phyloP scores from a whole-genome alignment of 2,113 vertebrate genomes.

The Scomber scombrus region DNA sequence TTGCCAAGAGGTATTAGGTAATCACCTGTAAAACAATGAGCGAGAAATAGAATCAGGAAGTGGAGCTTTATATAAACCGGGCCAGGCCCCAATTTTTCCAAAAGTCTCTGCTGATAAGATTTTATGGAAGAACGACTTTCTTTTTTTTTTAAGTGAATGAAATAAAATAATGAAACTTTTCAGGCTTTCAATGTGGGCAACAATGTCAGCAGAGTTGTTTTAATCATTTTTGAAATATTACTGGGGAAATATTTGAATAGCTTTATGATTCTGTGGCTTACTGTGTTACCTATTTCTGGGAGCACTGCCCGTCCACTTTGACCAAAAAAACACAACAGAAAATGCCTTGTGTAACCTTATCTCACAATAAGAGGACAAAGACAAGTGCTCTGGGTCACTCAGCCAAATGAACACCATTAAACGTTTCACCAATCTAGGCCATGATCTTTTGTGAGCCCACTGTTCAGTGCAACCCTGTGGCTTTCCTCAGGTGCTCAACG shows the following conservation, averaged over 20 bases:
- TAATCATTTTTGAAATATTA: conserved; percentile 28
- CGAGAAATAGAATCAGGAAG: conserved; percentile 65
- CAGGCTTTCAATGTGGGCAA: background rate
- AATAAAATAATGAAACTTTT: conserved; percentile 19
- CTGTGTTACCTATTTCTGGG: conserved; percentile 50
- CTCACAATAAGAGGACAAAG: conserved; percentile 47
- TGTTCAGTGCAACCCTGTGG: conserved; percentile 67
- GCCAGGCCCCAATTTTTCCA: background rate
- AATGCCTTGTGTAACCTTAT: conserved; percentile 35
- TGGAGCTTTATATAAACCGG: conserved; percentile 52
- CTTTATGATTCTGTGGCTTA: conserved; percentile 42
- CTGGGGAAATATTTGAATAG: conserved; percentile 23
- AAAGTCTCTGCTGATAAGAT: conserved; percentile 15
- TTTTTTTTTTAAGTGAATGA: background rate
- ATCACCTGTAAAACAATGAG: conserved; percentile 66
- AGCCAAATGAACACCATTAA: conserved; percentile 63
- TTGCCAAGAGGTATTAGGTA: conserved; percentile 64
- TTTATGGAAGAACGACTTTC: conserved; percentile 27
- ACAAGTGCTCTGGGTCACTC: conserved; percentile 63
- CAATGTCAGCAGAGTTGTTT: conserved; percentile 28
- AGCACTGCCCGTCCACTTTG: conserved; percentile 15
- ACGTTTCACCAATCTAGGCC: conserved; percentile 30
- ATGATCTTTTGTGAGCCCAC: conserved; percentile 52
- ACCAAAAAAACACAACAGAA: conserved; percentile 30
- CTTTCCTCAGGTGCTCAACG: conserved; percentile 78